Evolutionary conservation across 2,797 vertebrate genomes (phyloP).

Genomic region (Gymnoscopelus braueri): DNA sequence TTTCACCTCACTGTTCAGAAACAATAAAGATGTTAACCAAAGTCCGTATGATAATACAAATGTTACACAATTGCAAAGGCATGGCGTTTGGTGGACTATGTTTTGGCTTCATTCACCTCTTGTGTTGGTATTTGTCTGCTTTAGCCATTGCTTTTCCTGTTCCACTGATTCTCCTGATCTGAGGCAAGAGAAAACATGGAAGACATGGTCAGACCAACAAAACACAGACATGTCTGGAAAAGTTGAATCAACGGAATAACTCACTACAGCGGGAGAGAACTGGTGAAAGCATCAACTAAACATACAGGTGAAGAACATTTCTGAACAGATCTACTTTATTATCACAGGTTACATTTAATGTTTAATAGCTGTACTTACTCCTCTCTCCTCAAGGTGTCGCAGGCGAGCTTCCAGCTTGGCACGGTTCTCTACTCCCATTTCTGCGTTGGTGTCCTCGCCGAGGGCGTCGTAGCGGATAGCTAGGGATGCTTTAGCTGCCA

Average conservation of each 20-base stretch:
- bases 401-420: constrained; percentile 93
- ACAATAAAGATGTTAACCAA: constrained; percentile 1
- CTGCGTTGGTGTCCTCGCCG: constrained; percentile 91
- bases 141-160: constrained; percentile 93
- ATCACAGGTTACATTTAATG: no score
- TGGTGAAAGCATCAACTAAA: background rate
- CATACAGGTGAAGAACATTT: background rate
- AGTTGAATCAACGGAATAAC: no score
- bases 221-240: no score
- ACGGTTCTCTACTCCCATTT: constrained; percentile 93
- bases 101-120: constrained; percentile 82
- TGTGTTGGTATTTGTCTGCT: constrained; percentile 95
- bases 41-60: rapidly evolving
- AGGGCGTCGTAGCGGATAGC: constrained; percentile 96
- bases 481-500: constrained; percentile 93
- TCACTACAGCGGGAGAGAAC: background rate
- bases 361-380: constrained; percentile 80
- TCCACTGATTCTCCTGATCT: constrained; percentile 96
- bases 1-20: constrained; percentile 86
- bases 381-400: constrained; percentile 92
- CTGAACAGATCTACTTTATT: background rate
- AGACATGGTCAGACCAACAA: no score
- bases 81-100: rapidly evolving
- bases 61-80: background rate
- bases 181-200: background rate